Evolutionary conservation across 1,140 invertebrate genomes (phyloP), one percentile per base, ranked within the genome.

Genomic region (Lepidotrigona ventralis): DNA sequence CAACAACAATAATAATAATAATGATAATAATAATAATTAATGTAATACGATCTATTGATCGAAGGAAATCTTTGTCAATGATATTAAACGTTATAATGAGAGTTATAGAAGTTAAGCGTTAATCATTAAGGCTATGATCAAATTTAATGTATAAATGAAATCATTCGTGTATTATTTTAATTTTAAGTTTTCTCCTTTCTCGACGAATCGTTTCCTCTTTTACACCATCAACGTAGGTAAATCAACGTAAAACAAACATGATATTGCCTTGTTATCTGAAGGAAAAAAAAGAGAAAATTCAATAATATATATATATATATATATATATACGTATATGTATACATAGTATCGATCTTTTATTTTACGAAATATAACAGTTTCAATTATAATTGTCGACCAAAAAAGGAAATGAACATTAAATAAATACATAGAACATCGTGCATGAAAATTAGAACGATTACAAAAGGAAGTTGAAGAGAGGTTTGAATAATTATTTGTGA

Each of bases 1-100:
- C 51, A 81, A 88, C 81, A 85, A 84, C 81, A 63, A 71, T 71
- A 81, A 88, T 83, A 85, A 84, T 83, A 39, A 83, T 53, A 79
- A 86, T 78, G 71, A 83, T 58, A 79, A 86, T 78, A 81, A 88
- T 83, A 85, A 84, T 83, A 63, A 71, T 71, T 75, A 87, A 79
- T 69, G 60, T 81, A 81, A 66, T 39, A 81, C 81, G 84, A 88
- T 83, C 79, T 89, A 89, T 87, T 87, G 77, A 88, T 66, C 77
- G 72, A 79, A 60, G 26, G 54, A 75, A 79, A 78, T 83, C 77
- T 84, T 86, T 88, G 85, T 85, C 79, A 81, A 90, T 89, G 77
- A 90, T 88, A 88, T 88, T 79, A 85, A 89, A 79, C 83, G 81
- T 89, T 89, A 89, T 85, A 89, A 81, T 79, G 88, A 87, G 83